Base-by-base conservation (phyloP, 2,113 vertebrate genomes). In the Acanthochromis polyacanthus region DNA sequence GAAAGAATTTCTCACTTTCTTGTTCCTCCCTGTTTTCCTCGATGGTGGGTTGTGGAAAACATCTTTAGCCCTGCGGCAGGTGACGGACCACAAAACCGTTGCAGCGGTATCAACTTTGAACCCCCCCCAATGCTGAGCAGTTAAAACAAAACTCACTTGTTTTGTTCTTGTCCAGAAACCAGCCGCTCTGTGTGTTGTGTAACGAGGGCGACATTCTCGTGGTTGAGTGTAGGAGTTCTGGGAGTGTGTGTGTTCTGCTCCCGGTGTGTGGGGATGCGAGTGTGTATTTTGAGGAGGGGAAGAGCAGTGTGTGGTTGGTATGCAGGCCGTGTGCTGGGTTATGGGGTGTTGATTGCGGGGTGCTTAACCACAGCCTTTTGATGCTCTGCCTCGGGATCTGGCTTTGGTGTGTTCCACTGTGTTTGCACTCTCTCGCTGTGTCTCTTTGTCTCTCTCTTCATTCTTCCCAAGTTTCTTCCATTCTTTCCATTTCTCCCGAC, bases 321-420 rank as follows among this genome's bases (percentile, higher is more conserved):
- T 92, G 85, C 86, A 82, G 85, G 82, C 81, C 28, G 69, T 91
- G 83, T 52, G 82, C 82, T 81, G 77, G 65, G 78, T 94, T 93
- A 92, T 86, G 83, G 91, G 89, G 92, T 94, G 93, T 93, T 94
- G 93, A 95, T 94, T 93, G 87, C 81, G 74, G 89, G 88, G 82
- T 88, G 83, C 74, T 83, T 84, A 72, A 88, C 84, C 72, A n/a
- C 80, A 59, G 78, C 58, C 88, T 75, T 93, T 92, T 93, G 82
- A 93, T 93, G 89, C 85, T 71, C 65, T 67, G 71, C 74, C 75
- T 81, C 63, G n/a, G 68, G 85, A 84, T 89, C 84, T 79, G 85
- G 75, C 79, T 80, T 79, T 71, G 72, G 50, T 81, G 74, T 82
- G 76, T 84, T 75, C 57, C 70, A 52, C 82, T 64, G 77, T 84